These are phyloP conservation scores for Capromys pilorides DNA, from an alignment of 2,797 vertebrate species.

Conservation along the genomic window DNA sequence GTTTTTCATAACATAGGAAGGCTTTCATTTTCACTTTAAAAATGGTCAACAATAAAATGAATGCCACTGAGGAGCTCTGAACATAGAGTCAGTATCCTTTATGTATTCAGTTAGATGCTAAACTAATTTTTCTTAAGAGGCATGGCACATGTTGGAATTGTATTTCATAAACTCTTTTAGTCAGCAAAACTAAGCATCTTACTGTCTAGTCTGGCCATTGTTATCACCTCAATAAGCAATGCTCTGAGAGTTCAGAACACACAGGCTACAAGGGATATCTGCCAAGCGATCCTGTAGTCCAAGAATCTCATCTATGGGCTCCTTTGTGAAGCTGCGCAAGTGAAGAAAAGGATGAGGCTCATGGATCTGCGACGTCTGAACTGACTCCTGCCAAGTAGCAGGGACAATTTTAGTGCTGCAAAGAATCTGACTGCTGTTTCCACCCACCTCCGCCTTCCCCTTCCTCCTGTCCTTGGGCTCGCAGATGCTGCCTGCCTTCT, in stretches of 20 bases:
- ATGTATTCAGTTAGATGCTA: constrained; percentile 37
- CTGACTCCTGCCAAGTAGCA: constrained; percentile 80
- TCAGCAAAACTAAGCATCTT: constrained; percentile 50
- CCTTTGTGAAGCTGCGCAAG: constrained; percentile 41
- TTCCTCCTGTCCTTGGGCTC: constrained; percentile 80
- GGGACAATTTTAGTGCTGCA: constrained; percentile 81
- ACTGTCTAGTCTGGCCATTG: constrained; percentile 9
- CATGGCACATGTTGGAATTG: neutral
- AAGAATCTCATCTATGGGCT: constrained; percentile 1
- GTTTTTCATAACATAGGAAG: neutral
- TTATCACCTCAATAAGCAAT: constrained; percentile 45
- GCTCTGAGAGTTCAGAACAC: constrained; percentile 22
- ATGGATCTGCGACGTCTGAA: constrained; percentile 75
- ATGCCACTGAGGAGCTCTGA: neutral
- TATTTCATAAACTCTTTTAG: constrained; percentile 26
- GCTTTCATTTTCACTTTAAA: neutral
- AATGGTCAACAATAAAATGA: constrained; percentile 4
- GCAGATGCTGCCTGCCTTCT: constrained; percentile 82
- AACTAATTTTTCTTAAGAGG: constrained; percentile 59
- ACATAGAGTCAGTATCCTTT: neutral
- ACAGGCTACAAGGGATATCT: neutral
- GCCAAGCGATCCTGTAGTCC: constrained; percentile 50
- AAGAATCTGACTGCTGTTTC: constrained; percentile 80
- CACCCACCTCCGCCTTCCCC: constrained; percentile 78
- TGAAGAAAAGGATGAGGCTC: constrained; percentile 68